phyloP scores from a whole-genome alignment of 2,888 invertebrate species.

The Volucella bombylans region DNA sequence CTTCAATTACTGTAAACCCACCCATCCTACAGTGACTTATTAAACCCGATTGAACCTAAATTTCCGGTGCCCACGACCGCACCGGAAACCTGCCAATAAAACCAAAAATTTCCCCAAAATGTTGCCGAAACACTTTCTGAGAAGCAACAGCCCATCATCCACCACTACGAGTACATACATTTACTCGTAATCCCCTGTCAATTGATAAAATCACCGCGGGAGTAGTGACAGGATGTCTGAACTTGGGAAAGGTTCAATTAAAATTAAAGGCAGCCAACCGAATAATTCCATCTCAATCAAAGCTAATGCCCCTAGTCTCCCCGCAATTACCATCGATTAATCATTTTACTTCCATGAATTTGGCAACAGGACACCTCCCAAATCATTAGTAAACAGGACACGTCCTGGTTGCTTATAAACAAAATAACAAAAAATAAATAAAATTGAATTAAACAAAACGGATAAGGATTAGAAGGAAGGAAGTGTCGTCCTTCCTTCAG shows the following conservation, averaged over 20 bases:
- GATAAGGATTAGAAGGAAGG: neutral
- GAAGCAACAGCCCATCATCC: no score
- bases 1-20: no score
- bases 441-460: neutral
- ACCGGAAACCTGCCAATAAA: neutral
- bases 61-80: no score
- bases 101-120: no score
- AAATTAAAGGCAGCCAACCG: conserved; percentile 56
- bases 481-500: neutral
- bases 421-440: neutral
- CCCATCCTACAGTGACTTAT: no score
- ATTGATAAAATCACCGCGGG: no score
- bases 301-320: conserved; percentile 36
- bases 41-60: no score
- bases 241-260: conserved; percentile 45
- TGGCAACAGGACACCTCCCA: conserved; percentile 4
- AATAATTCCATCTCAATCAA: conserved; percentile 52
- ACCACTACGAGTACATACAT: no score
- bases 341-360: conserved; percentile 49
- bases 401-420: conserved; percentile 1
- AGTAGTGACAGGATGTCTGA: no score
- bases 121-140: no score
- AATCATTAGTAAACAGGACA: conserved; percentile 42
- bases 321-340: conserved; percentile 57
- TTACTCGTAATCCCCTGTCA: no score